These are phyloP conservation scores for Gnatocerus cornutus DNA, from an alignment of 2,888 invertebrate genomes.

Conservation along the genomic window DNA sequence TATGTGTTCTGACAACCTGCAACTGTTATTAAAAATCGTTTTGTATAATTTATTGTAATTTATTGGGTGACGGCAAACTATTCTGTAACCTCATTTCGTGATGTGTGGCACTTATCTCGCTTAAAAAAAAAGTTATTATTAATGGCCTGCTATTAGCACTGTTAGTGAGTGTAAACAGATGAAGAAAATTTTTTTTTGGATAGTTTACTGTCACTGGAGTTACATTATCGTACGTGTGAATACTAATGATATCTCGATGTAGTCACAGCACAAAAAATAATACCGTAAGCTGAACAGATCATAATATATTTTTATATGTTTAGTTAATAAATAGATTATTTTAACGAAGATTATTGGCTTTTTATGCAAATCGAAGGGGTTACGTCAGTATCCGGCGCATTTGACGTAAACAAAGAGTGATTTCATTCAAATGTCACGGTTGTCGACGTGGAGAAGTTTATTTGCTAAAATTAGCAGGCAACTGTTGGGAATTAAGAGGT, in stretches of 20 bases:
- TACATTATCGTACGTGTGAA: conserved; percentile 26
- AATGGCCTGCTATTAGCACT: conserved; percentile 1
- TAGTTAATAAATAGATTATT: conserved; percentile 32
- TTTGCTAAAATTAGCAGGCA: no score
- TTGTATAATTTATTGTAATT: conserved; percentile 38
- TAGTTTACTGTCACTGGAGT: conserved; percentile 18
- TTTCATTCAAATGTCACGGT: neutral
- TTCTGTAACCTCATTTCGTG: conserved; percentile 9
- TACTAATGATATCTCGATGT: conserved; percentile 29
- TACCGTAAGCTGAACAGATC: conserved; percentile 22
- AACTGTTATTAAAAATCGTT: conserved; percentile 24
- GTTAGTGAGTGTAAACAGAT: no score
- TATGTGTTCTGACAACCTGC: conserved; percentile 46
- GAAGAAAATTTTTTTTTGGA: conserved; percentile 2
- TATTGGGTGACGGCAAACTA: conserved; percentile 26
- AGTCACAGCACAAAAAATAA: conserved; percentile 22
- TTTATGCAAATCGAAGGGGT: neutral
- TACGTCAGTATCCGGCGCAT: neutral
- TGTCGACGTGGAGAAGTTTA: no score
- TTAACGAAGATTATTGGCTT: conserved; percentile 16
- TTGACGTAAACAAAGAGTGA: neutral
- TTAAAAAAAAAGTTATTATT: conserved; percentile 12
- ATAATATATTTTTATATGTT: conserved; percentile 41
- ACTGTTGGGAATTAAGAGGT: no score
- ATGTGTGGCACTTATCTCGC: conserved; percentile 7